A percentile compares a stretch with the other conserved stretches of the same genome.
Conservation (phyloP, 2,113 vertebrate genomes). For the Eudyptes chrysolophus region DNA sequence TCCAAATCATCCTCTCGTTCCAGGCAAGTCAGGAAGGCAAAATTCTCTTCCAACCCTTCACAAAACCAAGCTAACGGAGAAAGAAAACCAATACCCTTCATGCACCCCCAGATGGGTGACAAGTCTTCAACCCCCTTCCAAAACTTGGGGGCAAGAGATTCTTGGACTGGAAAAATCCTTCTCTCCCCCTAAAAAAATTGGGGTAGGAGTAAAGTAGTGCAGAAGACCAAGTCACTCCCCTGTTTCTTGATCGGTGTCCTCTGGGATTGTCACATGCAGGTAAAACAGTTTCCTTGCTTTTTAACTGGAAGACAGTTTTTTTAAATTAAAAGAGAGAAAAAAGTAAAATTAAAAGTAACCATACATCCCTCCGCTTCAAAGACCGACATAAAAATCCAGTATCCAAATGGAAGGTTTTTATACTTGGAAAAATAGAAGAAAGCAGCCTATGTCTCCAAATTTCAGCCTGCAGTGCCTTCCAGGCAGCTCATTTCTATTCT, state of each 20-base stretch:
- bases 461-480: conserved; percentile 72
- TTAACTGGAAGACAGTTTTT: background rate
- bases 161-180: background rate
- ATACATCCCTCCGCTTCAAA: conserved; percentile 36
- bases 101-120: conserved; percentile 30
- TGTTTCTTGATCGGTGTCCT: conserved; percentile 31
- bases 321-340: background rate
- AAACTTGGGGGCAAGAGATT: background rate
- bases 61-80: background rate
- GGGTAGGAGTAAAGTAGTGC: background rate
- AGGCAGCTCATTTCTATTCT: conserved; percentile 71
- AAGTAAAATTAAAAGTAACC: conserved; percentile 52
- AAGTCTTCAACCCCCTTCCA: conserved; percentile 52
- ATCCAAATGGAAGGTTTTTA: conserved; percentile 25
- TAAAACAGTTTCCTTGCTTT: conserved; percentile 10
- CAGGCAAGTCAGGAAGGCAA: conserved; percentile 13
- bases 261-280: conserved; percentile 44
- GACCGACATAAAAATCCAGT: conserved; percentile 37
- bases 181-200: background rate
- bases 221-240: conserved; percentile 14
- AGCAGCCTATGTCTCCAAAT: conserved; percentile 61
- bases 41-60: conserved; percentile 15
- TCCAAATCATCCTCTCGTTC: conserved; percentile 83
- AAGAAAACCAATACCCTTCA: conserved; percentile 13
- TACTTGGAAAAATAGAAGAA: conserved; percentile 35